Evolutionary conservation across 2,888 invertebrate species (phyloP).

Genomic region (Mimumesa dahlbomi): DNA sequence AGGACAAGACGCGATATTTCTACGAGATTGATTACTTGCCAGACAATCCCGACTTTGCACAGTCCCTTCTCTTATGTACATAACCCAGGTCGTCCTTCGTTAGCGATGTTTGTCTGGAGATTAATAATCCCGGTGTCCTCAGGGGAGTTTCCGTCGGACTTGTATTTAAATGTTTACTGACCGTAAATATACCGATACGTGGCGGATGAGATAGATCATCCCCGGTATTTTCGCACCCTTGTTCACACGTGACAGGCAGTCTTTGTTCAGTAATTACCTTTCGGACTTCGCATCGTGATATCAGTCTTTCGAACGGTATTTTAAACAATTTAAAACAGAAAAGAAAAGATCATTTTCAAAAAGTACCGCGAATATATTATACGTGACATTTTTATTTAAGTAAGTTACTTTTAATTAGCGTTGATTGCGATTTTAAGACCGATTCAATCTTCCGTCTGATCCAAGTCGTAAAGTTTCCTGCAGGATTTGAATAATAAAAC

Average conservation of each 20-base stretch:
- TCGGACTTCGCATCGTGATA: too few relatives aligned
- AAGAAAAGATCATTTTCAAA: too few relatives aligned
- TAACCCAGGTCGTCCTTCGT: conserved; percentile 49
- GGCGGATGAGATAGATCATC: conserved; percentile 10
- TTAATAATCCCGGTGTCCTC: conserved; percentile 49
- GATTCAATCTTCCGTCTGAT: too few relatives aligned
- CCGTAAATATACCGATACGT: conserved; percentile 26
- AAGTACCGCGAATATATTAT: too few relatives aligned
- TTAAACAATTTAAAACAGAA: too few relatives aligned
- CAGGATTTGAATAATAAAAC: too few relatives aligned
- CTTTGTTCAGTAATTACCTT: too few relatives aligned
- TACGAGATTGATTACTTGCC: conserved; percentile 42
- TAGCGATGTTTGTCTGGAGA: conserved; percentile 54
- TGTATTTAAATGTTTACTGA: conserved; percentile 50
- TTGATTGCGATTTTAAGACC: too few relatives aligned
- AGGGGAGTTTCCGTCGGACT: conserved; percentile 24
- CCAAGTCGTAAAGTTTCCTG: too few relatives aligned
- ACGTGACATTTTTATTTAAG: too few relatives aligned
- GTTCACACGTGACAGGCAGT: neutral
- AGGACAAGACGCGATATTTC: neutral
- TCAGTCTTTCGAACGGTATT: too few relatives aligned
- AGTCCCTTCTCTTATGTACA: conserved; percentile 41
- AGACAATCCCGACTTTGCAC: conserved; percentile 40
- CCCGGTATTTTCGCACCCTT: neutral
- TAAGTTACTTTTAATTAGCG: too few relatives aligned